Conservation (phyloP, 2,797 vertebrate species). For the Sebastes vulpes region DNA sequence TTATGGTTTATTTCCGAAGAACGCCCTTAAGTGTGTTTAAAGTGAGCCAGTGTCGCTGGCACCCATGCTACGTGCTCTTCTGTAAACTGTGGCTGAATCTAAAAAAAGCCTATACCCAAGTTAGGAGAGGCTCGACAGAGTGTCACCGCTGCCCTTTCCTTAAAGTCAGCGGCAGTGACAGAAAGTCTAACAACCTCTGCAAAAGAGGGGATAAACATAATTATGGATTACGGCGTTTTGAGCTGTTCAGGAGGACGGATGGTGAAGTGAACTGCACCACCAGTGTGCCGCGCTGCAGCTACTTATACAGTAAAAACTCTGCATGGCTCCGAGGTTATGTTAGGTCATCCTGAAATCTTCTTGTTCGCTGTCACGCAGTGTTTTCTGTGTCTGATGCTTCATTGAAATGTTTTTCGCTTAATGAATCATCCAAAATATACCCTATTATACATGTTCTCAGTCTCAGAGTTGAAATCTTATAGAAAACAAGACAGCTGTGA, state of each 20-base stretch:
- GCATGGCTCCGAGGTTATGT: not conserved
- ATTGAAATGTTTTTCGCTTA: not conserved
- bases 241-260: constrained; percentile 10
- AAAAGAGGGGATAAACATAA: constrained; percentile 41
- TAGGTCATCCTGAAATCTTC: not conserved
- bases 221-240: constrained; percentile 28
- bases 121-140: constrained; percentile 12
- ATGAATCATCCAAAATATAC: not conserved
- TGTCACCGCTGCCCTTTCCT: constrained; percentile 3
- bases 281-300: not conserved
- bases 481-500: not conserved
- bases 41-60: not conserved
- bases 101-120: constrained; percentile 15
- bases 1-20: not conserved
- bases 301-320: not conserved
- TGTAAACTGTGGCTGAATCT: constrained; percentile 28
- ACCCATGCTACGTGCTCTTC: not conserved
- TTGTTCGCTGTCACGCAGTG: not conserved
- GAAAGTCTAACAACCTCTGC: constrained; percentile 31
- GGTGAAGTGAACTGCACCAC: not conserved
- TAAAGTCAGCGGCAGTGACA: constrained; percentile 12
- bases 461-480: not conserved
- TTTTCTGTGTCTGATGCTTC: not conserved
- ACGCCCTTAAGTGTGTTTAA: not conserved
- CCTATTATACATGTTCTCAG: not conserved